Base-by-base conservation (phyloP, 2,888 invertebrate genomes). In the Octodonta nipae region DNA sequence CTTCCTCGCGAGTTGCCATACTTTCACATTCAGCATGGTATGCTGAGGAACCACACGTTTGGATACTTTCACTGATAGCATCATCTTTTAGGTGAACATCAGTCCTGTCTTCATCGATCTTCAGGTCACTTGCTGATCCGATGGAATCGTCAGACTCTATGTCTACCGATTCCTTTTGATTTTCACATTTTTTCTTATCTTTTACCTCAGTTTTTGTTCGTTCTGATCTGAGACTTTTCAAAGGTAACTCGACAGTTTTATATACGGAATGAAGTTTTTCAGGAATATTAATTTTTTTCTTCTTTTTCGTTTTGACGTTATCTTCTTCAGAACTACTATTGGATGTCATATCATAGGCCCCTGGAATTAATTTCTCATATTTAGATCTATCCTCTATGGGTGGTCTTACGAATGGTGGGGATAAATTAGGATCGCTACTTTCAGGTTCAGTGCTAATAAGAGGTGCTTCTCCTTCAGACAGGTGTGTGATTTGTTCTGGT, bases 381-480 rank as follows among this genome's bases (percentile, higher is more conserved):
- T 80, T 81, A 12, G 79, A 78, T 75, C 81, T 68, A 54, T 80
- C 78, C 47, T 80, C 78, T 3, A 75, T 44, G 0, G 78, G 78
- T 0, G 72, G 67, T 44, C 70, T 70, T 0, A 74, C 68, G 51
- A 72, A 75, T 1, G 67, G 65, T 30, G 70, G 61, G 10, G 68
- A 63, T 20, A 55, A 52, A 16, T 55, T 56, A 2, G 37, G 33
- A 15, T 50, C 46, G 11, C 36, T 41, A n/a, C n/a, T n/a, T 34
- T 54, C 52, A 1, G 60, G 55, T 43, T 55, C 58, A 4, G 59
- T 54, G 3, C 54, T 53, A 20, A 65, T 47, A 4, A 66, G 44
- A 2, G 62, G 63, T 2, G 56, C 58, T 42, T 64, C 65, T 7
- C 66, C 65, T 33, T 66, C 64, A 7, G 54, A 54, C 4, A 49